These are phyloP conservation scores for Isotomurus palustris DNA, from an alignment of 2,888 invertebrate species.

Conservation along the genomic window DNA sequence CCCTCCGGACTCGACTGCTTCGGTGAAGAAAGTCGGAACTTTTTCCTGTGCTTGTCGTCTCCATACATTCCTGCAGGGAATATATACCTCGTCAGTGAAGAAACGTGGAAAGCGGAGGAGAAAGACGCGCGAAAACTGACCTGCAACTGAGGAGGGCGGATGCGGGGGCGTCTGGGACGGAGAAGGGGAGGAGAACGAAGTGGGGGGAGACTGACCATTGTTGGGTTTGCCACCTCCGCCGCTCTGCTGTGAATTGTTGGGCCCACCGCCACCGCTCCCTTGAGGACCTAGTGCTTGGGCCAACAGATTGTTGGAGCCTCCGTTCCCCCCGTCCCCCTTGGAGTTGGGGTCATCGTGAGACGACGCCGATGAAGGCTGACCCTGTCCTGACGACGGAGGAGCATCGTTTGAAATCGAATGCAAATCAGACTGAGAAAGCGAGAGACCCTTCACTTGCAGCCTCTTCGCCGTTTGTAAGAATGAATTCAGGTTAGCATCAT, in stretches of 20 bases:
- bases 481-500: conserved; percentile 83
- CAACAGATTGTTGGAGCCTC: conserved; percentile 42
- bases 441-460: conserved; percentile 49
- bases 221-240: conserved; percentile 43
- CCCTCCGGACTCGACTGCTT: conserved; percentile 43
- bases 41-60: conserved; percentile 44
- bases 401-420: conserved; percentile 47
- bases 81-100: no score
- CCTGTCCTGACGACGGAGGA: conserved; percentile 40
- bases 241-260: conserved; percentile 28
- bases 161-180: conserved; percentile 46
- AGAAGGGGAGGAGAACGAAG: conserved; percentile 54
- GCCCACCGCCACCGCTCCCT: no score
- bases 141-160: conserved; percentile 37
- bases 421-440: conserved; percentile 49
- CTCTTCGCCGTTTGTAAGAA: conserved; percentile 75
- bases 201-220: conserved; percentile 50
- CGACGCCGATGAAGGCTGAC: conserved; percentile 22
- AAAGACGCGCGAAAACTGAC: no score
- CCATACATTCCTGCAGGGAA: conserved; percentile 36
- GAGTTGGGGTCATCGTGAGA: no score
- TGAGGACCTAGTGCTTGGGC: conserved; percentile 46
- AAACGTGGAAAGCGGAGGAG: no score
- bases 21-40: conserved; percentile 43
- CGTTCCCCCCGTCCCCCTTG: conserved; percentile 22